Evolutionary conservation across 2,888 invertebrate species (phyloP), one percentile per base, ranked within the genome.

Genomic region (Drosophila percnosoma): DNA sequence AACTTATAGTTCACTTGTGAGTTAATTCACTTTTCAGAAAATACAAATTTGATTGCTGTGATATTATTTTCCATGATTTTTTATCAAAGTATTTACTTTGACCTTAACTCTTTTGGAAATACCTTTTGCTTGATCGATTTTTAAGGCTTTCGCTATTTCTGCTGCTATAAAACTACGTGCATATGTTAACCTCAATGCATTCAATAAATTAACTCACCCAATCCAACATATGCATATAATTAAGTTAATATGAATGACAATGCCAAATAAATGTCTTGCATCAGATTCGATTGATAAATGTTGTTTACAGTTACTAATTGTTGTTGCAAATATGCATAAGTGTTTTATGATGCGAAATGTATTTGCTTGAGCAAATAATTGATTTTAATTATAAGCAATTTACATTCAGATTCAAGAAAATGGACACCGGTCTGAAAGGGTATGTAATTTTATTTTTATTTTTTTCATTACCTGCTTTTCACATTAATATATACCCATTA

Each of bases 161-260:
- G 21, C 10, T 31, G 57, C 29, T 48, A 60, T 68, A 57, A 55
- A 38, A 33, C 36, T 13, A 66, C 36, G 61, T 52, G 62, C 77
- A 74, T 74, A 63, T 52, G 18, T 42, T 73, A 60, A 34, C 27
- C 52, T 8, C 7, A 7, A 27, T 60, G 58, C 58, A 64, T 74
- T 60, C 58, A 69, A 63, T 59, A 57, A 60, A 63, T 58, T 60
- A 51, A 49, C 31, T 49, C 49, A 33, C 13, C 27, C 27, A 31
- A 60, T 52, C 36, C 51, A 51, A 64, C 49, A 42, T 58, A 53
- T 55, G 45, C 61, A 78, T 68, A 51, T 2, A 53, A 31, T 73
- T 62, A 51, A 49, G 48, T 18, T 18, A 29, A 60, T 45, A 53
- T 73, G 49, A 68, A 61, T 58, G 60, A 42, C 21, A 59, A 27